Base-by-base conservation (phyloP, 2,113 vertebrate species). In the Neolamprologus devosi region DNA sequence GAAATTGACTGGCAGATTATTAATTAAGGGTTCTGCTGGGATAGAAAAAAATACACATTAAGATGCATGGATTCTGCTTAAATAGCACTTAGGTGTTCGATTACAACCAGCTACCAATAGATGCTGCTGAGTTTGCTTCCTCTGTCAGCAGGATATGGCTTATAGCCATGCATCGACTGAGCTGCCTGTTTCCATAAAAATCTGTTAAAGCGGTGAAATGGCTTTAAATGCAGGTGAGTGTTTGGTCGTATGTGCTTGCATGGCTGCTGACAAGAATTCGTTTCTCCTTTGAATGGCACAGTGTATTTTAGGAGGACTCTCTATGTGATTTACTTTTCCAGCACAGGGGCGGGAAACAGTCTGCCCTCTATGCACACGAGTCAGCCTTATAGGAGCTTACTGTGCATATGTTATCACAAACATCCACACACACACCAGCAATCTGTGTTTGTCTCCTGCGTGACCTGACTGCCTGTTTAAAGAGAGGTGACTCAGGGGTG, bases 311-410 rank as follows among this genome's bases (percentile, higher is more conserved):
- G 68, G 68, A 19, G 45, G 84, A 87, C 79, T 49, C 54, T 82
- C 89, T 88, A 83, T 88, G 86, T 83, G 84, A 89, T 91, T 92
- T 92, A 81, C 82, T 91, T 91, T 88, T 87, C 86, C 88, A 75
- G 49, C 85, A 21, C 82, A 91, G 75, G 47, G 53, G 28, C 47
- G 4, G 53, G 93, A 87, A 96, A 96, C 95, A 93, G 95, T 93
- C 87, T 86, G 86, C 35, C 93, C 95, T 97, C 97, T 97, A 94
- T 97, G 89, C 42, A 78, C 80, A 51, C 30, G 70, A 87, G 87
- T 95, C 89, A 87, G 94, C 78, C 87, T 84, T 91, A 91, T 89
- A 95, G 91, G 95, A 93, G 91, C 82, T 26, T 84, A 93, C 89
- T 93, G 87, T 95, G 91, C 28, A 26, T 73, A 81, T 85, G 60